A percentile compares a stretch with the other conserved stretches of the same genome.
Evolutionary conservation across 2,797 vertebrate genomes (phyloP).

Genomic region (Xenentodon cancila): DNA sequence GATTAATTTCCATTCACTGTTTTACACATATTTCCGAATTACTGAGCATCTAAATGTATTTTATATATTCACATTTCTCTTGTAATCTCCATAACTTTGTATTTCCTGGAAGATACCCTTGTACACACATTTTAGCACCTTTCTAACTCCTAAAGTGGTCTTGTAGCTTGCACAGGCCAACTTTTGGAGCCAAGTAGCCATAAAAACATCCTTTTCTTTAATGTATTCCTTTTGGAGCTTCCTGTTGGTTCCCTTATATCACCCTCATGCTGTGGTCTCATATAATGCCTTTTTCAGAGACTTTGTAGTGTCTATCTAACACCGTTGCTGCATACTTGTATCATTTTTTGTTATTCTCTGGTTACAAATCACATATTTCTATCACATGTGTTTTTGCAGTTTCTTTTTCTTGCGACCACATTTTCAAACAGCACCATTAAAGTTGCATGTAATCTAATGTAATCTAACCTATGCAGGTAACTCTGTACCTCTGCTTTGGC

Average conservation of each 20-base stretch:
- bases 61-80: no score
- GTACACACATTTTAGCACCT: no score
- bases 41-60: no score
- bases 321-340: neutral
- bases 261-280: neutral
- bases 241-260: neutral
- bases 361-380: neutral
- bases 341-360: neutral
- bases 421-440: slow-evolving; percentile 47
- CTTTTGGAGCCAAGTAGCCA: neutral
- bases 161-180: no score
- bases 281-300: neutral
- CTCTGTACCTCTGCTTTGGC: slow-evolving; percentile 19
- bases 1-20: neutral
- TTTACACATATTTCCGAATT: no score
- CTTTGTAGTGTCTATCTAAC: neutral
- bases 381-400: neutral
- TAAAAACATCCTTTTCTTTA: no score
- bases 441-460: slow-evolving; percentile 44
- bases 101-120: no score
- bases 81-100: no score
- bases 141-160: no score
- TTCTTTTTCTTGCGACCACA: slow-evolving; percentile 18
- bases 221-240: neutral
- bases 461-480: slow-evolving; percentile 49